Percentiles rank a stretch among this genome's conserved stretches.
phyloP scores from a whole-genome alignment of 2,888 invertebrate species.

The Acronicta aceris region DNA sequence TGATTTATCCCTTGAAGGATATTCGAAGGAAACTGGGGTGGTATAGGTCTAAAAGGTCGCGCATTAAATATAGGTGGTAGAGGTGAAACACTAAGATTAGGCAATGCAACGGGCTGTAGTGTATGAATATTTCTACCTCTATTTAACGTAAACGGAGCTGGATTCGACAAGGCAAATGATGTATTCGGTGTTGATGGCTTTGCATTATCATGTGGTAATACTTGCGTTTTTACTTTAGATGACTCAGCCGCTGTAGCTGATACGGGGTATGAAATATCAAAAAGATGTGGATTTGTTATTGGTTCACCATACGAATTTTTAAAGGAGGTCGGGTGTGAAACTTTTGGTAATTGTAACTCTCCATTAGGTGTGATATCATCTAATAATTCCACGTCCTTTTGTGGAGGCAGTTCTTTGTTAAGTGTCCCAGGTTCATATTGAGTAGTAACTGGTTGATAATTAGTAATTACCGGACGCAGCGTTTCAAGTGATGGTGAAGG shows the following conservation, averaged over 20 bases:
- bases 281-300: slow-evolving; percentile 72
- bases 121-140: slow-evolving; percentile 86
- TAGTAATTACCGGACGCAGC: slow-evolving; percentile 63
- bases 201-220: slow-evolving; percentile 68
- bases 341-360: slow-evolving; percentile 78
- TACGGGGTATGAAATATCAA: slow-evolving; percentile 76
- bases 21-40: slow-evolving; percentile 66
- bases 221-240: slow-evolving; percentile 79
- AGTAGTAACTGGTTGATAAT: slow-evolving; percentile 65
- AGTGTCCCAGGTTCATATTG: slow-evolving; percentile 65
- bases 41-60: slow-evolving; percentile 85
- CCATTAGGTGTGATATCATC: slow-evolving; percentile 64
- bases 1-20: slow-evolving; percentile 74
- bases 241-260: slow-evolving; percentile 83
- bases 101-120: slow-evolving; percentile 90
- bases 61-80: slow-evolving; percentile 91
- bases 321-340: slow-evolving; percentile 75
- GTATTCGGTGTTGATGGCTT: slow-evolving; percentile 67
- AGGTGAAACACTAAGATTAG: slow-evolving; percentile 90
- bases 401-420: slow-evolving; percentile 70
- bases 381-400: slow-evolving; percentile 69
- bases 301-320: slow-evolving; percentile 85
- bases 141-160: slow-evolving; percentile 82
- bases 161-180: slow-evolving; percentile 79
- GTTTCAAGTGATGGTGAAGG: slow-evolving; percentile 62